Conservation (phyloP, 2,888 invertebrate species). For the Aphelenchoides bicaudatus region DNA sequence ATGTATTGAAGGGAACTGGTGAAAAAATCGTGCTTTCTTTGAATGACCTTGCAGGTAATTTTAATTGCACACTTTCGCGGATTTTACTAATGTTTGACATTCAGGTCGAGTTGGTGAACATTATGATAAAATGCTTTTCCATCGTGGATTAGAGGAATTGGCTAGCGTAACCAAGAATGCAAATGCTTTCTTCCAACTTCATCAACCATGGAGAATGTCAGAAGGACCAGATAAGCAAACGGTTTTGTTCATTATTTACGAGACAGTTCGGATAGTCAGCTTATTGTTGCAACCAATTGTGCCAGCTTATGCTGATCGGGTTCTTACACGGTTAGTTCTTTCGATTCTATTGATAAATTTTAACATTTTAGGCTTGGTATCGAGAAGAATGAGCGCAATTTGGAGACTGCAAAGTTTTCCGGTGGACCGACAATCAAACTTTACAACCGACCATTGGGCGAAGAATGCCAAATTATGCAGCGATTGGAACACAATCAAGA, state of each 20-base stretch:
- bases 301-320: conserved; percentile 70
- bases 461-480: conserved; percentile 16
- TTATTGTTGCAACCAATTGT: conserved; percentile 81
- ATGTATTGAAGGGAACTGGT: conserved; percentile 34
- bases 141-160: conserved; percentile 68
- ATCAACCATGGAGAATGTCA: conserved; percentile 81
- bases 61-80: not conserved
- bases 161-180: conserved; percentile 74
- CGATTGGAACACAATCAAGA: conserved; percentile 6
- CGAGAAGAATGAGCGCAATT: conserved; percentile 24
- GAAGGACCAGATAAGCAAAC: conserved; percentile 66
- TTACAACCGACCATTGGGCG: conserved; percentile 27
- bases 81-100: conserved; percentile 7
- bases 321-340: conserved; percentile 65
- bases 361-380: conserved; percentile 38
- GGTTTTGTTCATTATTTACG: conserved; percentile 78
- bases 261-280: conserved; percentile 75
- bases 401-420: conserved; percentile 36
- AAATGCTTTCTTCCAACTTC: conserved; percentile 80
- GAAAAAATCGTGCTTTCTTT: conserved; percentile 29
- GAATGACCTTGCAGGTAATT: conserved; percentile 30
- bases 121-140: conserved; percentile 48
- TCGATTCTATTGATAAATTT: conserved; percentile 13
- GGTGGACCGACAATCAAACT: conserved; percentile 28
- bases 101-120: conserved; percentile 34